Conservation (phyloP, 2,113 vertebrate species). For the Anhinga rufa region DNA sequence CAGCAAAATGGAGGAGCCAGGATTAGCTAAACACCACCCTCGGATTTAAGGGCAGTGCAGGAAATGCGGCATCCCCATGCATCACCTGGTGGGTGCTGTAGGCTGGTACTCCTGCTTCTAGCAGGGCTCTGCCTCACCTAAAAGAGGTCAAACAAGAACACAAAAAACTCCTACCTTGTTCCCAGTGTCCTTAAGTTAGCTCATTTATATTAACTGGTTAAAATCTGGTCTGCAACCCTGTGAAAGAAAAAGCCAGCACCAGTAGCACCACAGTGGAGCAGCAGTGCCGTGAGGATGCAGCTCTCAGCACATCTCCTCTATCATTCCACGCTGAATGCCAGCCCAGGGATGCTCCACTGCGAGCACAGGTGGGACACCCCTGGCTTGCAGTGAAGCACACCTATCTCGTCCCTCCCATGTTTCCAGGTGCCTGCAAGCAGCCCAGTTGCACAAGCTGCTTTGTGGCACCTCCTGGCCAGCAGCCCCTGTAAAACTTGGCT, state of each 20-base stretch:
- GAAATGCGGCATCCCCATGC: not conserved
- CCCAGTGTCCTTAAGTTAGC: not conserved
- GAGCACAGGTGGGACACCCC: not conserved
- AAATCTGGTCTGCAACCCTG: not conserved
- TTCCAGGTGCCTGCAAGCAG: not conserved
- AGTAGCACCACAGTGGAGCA: not conserved
- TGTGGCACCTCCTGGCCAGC: not conserved
- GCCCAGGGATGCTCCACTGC: not conserved
- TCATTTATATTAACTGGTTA: not conserved
- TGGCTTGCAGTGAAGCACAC: not conserved
- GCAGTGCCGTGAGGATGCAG: not conserved
- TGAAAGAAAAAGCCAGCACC: not conserved
- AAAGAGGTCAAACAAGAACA: not conserved
- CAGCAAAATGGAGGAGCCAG: not conserved
- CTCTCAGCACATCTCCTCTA: not conserved
- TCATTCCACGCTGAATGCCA: no score
- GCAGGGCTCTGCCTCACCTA: not conserved
- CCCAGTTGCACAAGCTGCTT: not conserved
- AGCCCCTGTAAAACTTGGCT: not conserved
- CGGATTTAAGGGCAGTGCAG: not conserved
- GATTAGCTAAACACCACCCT: not conserved
- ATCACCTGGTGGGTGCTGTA: not conserved
- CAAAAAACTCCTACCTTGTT: not conserved
- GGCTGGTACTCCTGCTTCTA: not conserved
- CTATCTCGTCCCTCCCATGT: not conserved